Conservation (phyloP, 1,140 invertebrate species). For the Ceratina japonica region DNA sequence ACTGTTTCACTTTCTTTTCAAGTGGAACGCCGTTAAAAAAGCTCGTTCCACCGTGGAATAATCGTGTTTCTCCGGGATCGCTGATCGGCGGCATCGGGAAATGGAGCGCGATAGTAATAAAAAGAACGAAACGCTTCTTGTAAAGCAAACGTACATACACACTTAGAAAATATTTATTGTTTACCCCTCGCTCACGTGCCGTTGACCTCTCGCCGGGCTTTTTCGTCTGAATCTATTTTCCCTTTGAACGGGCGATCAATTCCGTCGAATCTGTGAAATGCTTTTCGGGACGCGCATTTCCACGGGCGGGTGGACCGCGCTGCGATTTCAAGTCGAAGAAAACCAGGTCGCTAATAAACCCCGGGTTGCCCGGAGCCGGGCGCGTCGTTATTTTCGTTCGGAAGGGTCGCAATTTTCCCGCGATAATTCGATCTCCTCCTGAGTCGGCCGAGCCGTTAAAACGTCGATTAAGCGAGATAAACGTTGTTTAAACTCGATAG, state of each 20-base stretch:
- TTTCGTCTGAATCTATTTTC: too few species aligned
- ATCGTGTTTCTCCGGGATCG: not conserved
- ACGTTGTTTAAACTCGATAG: constrained; percentile 34
- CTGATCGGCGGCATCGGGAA: not conserved
- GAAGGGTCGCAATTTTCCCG: constrained; percentile 1
- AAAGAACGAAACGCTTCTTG: not conserved
- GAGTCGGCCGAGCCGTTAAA: constrained; percentile 13
- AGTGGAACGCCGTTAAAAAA: not conserved
- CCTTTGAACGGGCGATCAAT: too few species aligned
- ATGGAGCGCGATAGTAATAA: not conserved
- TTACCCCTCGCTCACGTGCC: not conserved
- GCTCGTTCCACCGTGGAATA: not conserved
- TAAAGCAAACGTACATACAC: not conserved
- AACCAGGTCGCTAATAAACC: not conserved
- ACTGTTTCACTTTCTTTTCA: constrained; percentile 8
- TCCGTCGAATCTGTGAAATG: not conserved
- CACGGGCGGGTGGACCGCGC: not conserved
- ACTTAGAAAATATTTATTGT: not conserved
- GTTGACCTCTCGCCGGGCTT: too few species aligned
- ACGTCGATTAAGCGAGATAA: constrained; percentile 34
- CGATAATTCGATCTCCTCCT: constrained; percentile 27
- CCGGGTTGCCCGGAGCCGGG: too few species aligned
- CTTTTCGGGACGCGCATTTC: not conserved
- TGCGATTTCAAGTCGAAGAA: not conserved
- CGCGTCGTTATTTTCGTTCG: not conserved